Conservation (phyloP, 2,113 vertebrate genomes). For the Lates calcarifer region DNA sequence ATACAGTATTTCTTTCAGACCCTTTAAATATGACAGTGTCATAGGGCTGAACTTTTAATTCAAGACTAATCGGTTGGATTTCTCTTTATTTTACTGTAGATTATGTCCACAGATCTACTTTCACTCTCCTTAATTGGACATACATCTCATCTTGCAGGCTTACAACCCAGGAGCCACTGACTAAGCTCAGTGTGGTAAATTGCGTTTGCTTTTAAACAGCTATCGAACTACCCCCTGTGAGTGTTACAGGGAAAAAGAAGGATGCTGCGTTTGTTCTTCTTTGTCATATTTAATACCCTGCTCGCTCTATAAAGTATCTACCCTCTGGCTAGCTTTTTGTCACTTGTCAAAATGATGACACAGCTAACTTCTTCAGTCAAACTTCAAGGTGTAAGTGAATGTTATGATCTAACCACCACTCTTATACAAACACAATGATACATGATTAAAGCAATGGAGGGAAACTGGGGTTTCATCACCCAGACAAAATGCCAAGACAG, state of each 20-base stretch:
- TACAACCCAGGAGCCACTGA: background rate
- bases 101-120: background rate
- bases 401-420: background rate
- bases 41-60: background rate
- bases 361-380: background rate
- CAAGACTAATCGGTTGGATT: background rate
- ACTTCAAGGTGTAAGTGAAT: background rate
- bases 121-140: background rate
- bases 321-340: background rate
- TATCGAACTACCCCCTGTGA: background rate
- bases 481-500: background rate
- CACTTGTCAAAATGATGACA: background rate
- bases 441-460: background rate
- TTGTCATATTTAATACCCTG: background rate
- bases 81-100: background rate
- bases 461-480: background rate
- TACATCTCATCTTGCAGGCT: background rate
- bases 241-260: background rate
- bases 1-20: background rate
- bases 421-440: background rate
- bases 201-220: background rate
- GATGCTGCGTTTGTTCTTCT: background rate
- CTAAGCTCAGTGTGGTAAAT: background rate
- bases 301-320: background rate
- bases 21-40: constrained; percentile 5